These are phyloP conservation scores for Ondatra zibethicus DNA, from an alignment of 2,113 vertebrate genomes.

Conservation along the genomic window DNA sequence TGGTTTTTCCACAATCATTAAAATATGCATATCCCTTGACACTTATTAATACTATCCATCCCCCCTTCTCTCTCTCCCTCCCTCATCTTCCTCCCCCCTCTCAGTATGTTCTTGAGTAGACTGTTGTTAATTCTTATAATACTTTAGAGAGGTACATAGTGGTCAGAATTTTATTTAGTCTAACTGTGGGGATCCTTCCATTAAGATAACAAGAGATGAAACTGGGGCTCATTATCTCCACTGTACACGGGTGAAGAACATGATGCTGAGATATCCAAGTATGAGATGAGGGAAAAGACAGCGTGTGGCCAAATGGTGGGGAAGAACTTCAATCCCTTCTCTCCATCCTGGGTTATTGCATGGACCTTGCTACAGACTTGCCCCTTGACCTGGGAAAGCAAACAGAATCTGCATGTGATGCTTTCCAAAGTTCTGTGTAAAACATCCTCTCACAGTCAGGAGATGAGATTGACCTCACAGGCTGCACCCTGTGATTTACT, in stretches of 20 bases:
- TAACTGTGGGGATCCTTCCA: conserved; percentile 26
- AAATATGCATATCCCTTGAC: conserved; percentile 15
- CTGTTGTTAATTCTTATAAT: conserved; percentile 41
- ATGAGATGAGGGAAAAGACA: background rate
- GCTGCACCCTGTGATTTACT: background rate
- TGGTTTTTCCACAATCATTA: background rate
- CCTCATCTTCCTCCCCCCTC: rapidly evolving
- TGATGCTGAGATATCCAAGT: background rate
- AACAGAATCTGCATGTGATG: background rate
- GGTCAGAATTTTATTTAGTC: conserved; percentile 47
- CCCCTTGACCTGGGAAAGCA: background rate
- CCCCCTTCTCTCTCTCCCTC: too few relatives aligned
- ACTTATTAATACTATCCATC: conserved; percentile 12
- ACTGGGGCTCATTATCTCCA: conserved; percentile 16
- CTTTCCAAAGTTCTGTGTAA: background rate
- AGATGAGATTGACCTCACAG: background rate
- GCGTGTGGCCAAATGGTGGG: background rate
- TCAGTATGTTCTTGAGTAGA: background rate
- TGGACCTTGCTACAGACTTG: background rate
- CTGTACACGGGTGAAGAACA: conserved; percentile 48
- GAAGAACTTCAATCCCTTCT: background rate
- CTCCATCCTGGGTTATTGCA: background rate
- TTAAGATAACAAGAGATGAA: background rate
- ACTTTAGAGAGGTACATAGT: conserved; percentile 33
- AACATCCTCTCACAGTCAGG: background rate